Evolutionary conservation across 2,888 invertebrate species (phyloP), one percentile per base, ranked within the genome.

Genomic region (Crocallis elinguaria): DNA sequence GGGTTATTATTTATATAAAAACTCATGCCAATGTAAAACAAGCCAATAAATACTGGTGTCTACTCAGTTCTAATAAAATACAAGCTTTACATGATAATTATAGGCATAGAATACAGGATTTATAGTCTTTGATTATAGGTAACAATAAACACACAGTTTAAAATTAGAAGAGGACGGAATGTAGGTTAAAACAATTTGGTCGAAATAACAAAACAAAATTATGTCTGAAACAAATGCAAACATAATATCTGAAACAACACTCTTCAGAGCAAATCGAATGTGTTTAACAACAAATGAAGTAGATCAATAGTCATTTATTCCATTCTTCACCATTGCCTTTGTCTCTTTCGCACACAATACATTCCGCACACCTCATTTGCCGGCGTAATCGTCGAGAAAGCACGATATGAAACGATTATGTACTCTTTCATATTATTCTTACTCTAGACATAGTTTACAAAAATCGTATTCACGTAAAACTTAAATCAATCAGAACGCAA

Each of bases 311-410:
- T 66, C 69, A 69, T 75, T 69, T 68, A 68, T 73, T 67, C 69
- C 60, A 62, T 64, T 71, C 69, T 71, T 68, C 66, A 60, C 66
- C 66, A 61, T 60, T 60, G 46, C 46, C 63, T 63, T 71, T 75
- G 67, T 77, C 77, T 72, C 77, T 71, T 69, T 75, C 73, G 69
- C 77, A 71, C 75, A 75, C 76, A 75, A 79, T 75, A 75, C 77
- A 73, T 73, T 68, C 67, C 66, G 62, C 73, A 67, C 82, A 73
- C 72, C 72, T 83, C 84, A 85, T 85, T 85, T 83, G 77, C 66
- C 63, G 60, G 74, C 68, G 73, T 79, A 84, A 85, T 84, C 79
- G 84, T 69, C 73, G 64, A 77, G 83, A 85, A 84, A 77, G 69
- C 67, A 66, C 75, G 84, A 85, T 85, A 84, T 79, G 76, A 73